Base-by-base conservation (phyloP, 2,888 invertebrate species). In the Pedicia rivosa region DNA sequence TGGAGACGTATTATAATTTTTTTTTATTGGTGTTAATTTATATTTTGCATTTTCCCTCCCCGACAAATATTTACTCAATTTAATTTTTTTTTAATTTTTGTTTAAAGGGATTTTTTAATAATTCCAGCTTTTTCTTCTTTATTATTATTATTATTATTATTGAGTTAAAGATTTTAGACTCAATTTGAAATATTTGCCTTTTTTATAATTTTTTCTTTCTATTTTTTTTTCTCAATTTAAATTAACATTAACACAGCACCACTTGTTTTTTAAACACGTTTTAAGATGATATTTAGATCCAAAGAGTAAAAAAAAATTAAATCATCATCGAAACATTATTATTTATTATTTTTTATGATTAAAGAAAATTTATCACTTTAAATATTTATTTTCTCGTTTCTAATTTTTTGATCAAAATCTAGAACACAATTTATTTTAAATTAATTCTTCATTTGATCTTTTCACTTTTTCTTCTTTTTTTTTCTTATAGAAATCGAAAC, bases 391-490 rank as follows among this genome's bases (percentile, higher is more conserved):
- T 24, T 24, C 8, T 24, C 3, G 3, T 24, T 3, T 8, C 24
- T 4, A 10, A 10, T 24, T 24, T 24, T 10, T 24, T 20, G 8
- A 24, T 5, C n/a, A 8, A 24, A 24, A 8, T 3, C 24, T 20
- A 22, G n/a, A 33, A 33, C 20, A 24, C n/a, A 28, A 30, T 17
- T 30, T 17, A 30, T 30, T 30, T n/a, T 30, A 17, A 30, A 29
- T 29, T 10, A 24, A 7, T 30, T 30, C 30, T 17, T 17, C 19
- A 17, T 24, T 24, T 24, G 4, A 24, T 24, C n/a, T 16, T 12
- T 29, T 17, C 30, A 30, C 30, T n/a, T n/a, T 17, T n/a, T 17
- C 19, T n/a, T n/a, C n/a, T n/a, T 30, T 30, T 17, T 30, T 30
- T n/a, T n/a, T n/a, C n/a, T n/a, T n/a, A n/a, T n/a, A n/a, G n/a